Base-by-base conservation (phyloP, 2,797 vertebrate genomes). In the Nyctibius grandis region DNA sequence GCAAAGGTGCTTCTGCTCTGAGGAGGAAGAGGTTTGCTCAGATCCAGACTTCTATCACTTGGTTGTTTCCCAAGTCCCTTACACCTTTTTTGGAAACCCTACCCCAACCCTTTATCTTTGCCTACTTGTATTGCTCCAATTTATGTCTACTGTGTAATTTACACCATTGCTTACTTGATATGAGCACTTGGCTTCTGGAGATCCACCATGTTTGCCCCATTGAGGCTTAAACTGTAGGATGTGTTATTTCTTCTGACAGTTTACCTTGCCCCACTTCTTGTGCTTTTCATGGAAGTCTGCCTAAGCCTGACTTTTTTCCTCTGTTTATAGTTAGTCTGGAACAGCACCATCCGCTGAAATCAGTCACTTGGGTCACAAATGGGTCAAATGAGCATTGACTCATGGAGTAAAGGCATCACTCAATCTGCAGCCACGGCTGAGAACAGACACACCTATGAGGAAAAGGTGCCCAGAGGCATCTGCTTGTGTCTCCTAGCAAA, bases 241-340 rank as follows among this genome's bases (percentile, higher is more conserved):
- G 4, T 26, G 12, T 34, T 15, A 31, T 59, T 93, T 38, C 47
- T 51, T 45, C 48, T 38, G 50, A 31, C 25, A 21, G 75, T 29
- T n/a, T n/a, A 26, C 53, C 36, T 75, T 36, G 7, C 5, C 16
- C 34, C 16, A 19, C 13, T 50, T 4, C 19, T 25, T 48, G 5
- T 13, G 63, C 6, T 70, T 82, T 82, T 22, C 82, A 17, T 5
- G 79, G 75, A 68, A 44, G 9, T 19, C 19, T 29, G 29, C 20
- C 75, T 2, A 5, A 54, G 26, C 50, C 20, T 48, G 45, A 8
- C n/a, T n/a, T 22, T 65, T 76, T 67, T 50, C 59, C 21, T 21
- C 65, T 95, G 94, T 87, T 93, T 91, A 50, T 51, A 56, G 21
- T 85, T 7, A 70, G 90, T 81, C 92, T 87, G 94, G 68, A 45